phyloP scores from a whole-genome alignment of 2,888 invertebrate genomes.

The Drymonia ruficornis region DNA sequence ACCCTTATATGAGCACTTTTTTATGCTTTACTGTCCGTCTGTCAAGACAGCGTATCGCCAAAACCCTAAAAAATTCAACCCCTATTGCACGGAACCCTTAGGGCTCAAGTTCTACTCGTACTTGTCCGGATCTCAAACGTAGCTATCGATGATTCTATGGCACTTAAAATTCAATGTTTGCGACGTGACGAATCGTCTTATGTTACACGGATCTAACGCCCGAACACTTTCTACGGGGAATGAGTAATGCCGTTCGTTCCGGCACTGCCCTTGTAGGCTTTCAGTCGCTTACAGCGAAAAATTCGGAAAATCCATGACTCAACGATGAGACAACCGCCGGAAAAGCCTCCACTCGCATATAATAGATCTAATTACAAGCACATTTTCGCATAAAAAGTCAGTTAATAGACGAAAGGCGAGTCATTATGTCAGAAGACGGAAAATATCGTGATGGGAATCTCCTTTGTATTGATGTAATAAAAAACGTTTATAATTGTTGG shows the following conservation, averaged over 20 bases:
- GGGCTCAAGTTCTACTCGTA: no score
- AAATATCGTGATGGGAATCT: slow-evolving; percentile 57
- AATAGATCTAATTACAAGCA: slow-evolving; percentile 54
- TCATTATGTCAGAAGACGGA: slow-evolving; percentile 58
- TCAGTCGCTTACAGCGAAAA: slow-evolving; percentile 60
- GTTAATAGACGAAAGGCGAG: slow-evolving; percentile 60
- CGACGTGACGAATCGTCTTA: slow-evolving; percentile 54
- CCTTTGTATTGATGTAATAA: slow-evolving; percentile 37
- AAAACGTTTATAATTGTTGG: slow-evolving; percentile 12
- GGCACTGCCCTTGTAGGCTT: slow-evolving; percentile 70
- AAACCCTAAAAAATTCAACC: no score
- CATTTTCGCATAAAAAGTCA: slow-evolving; percentile 55
- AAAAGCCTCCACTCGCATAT: slow-evolving; percentile 64
- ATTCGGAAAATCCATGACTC: slow-evolving; percentile 81
- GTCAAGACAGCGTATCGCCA: no score
- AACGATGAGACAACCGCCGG: slow-evolving; percentile 63
- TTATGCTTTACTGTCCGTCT: no score
- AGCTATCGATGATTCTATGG: slow-evolving; percentile 24
- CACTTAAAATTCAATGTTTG: slow-evolving; percentile 49
- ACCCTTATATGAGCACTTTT: no score
- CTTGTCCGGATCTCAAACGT: no score
- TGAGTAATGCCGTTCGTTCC: slow-evolving; percentile 67
- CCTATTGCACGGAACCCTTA: no score
- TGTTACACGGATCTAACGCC: slow-evolving; percentile 52
- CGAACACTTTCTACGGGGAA: slow-evolving; percentile 58